A percentile compares a stretch with the other conserved stretches of the same genome.
phyloP scores from a whole-genome alignment of 2,888 invertebrate genomes.

The Drosophila buzzatii region DNA sequence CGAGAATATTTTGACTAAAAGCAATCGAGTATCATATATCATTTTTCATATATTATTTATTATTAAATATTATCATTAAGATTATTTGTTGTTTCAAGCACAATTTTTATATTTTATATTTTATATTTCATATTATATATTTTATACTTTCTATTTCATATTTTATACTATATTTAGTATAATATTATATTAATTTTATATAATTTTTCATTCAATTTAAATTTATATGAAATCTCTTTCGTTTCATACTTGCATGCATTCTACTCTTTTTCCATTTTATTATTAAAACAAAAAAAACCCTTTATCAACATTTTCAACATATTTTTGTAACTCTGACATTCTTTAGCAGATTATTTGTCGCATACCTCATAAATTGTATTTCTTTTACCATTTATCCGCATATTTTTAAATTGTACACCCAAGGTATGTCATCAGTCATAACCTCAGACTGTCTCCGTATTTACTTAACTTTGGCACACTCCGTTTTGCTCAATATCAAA shows the following conservation, averaged over 20 bases:
- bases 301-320: conserved; percentile 16
- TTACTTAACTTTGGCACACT: conserved; percentile 59
- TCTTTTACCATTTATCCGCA: conserved; percentile 19
- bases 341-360: conserved; percentile 10
- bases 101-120: not conserved
- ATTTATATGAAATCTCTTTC: not conserved
- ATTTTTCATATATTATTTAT: not conserved
- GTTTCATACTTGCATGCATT: not conserved
- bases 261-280: not conserved
- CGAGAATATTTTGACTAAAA: not conserved
- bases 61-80: not conserved
- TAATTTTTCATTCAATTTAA: not conserved
- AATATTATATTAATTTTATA: not conserved
- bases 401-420: conserved; percentile 32
- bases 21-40: not conserved
- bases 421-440: conserved; percentile 60
- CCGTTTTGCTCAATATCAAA: conserved; percentile 57
- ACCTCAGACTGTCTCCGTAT: conserved; percentile 50
- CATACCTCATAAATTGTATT: conserved; percentile 3
- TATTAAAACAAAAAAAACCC: conserved; percentile 27
- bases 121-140: not conserved
- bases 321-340: conserved; percentile 1
- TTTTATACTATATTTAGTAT: too few species aligned
- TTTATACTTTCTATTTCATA: not conserved
- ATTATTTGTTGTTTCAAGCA: not conserved